Conservation (phyloP, 2,888 invertebrate genomes). For the Scaptomyza parva region DNA sequence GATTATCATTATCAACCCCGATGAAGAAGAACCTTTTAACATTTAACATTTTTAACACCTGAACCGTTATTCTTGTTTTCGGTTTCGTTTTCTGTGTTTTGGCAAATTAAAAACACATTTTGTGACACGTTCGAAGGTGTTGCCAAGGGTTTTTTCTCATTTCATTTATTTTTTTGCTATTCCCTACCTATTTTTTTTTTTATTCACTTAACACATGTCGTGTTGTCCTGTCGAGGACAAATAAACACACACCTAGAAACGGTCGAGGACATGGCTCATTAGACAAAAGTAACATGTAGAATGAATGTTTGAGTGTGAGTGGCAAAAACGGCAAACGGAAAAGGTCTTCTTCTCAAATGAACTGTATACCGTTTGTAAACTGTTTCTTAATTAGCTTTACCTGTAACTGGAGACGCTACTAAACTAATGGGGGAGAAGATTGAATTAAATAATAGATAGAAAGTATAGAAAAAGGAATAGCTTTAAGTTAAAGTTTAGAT, state of each 20-base stretch:
- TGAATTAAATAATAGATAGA: neutral
- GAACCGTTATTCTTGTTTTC: slow-evolving; percentile 29
- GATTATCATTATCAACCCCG: slow-evolving; percentile 54
- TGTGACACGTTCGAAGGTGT: slow-evolving; percentile 54
- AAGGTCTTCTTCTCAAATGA: slow-evolving; percentile 34
- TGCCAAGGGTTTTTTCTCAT: slow-evolving; percentile 25
- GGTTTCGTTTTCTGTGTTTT: slow-evolving; percentile 10
- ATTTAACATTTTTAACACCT: slow-evolving; percentile 69
- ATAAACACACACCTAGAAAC: slow-evolving; percentile 36
- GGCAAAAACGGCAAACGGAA: neutral
- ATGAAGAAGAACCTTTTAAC: slow-evolving; percentile 54
- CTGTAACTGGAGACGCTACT: neutral
- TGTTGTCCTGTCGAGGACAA: slow-evolving; percentile 20
- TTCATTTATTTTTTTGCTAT: slow-evolving; percentile 10
- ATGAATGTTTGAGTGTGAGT: too few species aligned
- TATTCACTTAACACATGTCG: slow-evolving; percentile 60
- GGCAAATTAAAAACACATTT: slow-evolving; percentile 76
- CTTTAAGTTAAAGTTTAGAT: neutral
- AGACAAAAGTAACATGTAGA: slow-evolving; percentile 40
- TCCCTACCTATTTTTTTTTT: slow-evolving; percentile 8
- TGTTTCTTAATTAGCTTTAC: slow-evolving; percentile 32
- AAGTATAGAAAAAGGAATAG: neutral
- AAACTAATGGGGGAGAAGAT: neutral
- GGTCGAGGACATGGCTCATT: slow-evolving; percentile 65
- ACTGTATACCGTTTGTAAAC: slow-evolving; percentile 11